These are phyloP conservation scores for Cyprichromis sp. DNA, from an alignment of 2,113 vertebrate genomes.

Conservation along the genomic window DNA sequence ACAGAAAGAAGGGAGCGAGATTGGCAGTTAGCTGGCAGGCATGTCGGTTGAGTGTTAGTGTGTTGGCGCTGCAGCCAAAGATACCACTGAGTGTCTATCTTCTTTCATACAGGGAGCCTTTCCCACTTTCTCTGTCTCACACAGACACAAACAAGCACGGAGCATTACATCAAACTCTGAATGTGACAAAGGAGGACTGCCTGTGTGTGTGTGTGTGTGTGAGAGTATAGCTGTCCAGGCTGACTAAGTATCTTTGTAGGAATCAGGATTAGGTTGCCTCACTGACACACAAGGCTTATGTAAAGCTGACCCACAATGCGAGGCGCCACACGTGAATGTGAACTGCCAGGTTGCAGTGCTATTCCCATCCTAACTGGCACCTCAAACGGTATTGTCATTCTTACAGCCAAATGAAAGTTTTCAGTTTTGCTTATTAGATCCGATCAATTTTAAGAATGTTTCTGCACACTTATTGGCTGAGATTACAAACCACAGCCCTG, in stretches of 20 bases:
- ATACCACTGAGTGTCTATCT: background rate
- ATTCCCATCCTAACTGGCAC: background rate
- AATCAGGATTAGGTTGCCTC: conserved; percentile 36
- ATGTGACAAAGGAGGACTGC: background rate
- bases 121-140: background rate
- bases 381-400: background rate
- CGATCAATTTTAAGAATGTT: background rate
- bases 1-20: background rate
- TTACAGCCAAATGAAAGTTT: background rate
- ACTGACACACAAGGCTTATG: conserved; percentile 24
- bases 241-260: conserved; percentile 22
- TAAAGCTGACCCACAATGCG: conserved; percentile 20
- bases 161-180: conserved; percentile 1
- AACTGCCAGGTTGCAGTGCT: background rate
- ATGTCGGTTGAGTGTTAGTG: background rate
- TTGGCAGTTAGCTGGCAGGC: conserved; percentile 35
- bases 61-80: conserved; percentile 17
- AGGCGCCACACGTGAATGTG: background rate
- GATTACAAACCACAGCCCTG: background rate
- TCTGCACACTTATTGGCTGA: background rate
- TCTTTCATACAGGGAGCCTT: conserved; percentile 7
- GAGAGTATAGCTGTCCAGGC: background rate
- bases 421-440: background rate
- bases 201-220: background rate
- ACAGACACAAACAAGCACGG: background rate